These are phyloP conservation scores for Dasyprocta punctata DNA, from an alignment of 2,113 vertebrate species.

Conservation along the genomic window DNA sequence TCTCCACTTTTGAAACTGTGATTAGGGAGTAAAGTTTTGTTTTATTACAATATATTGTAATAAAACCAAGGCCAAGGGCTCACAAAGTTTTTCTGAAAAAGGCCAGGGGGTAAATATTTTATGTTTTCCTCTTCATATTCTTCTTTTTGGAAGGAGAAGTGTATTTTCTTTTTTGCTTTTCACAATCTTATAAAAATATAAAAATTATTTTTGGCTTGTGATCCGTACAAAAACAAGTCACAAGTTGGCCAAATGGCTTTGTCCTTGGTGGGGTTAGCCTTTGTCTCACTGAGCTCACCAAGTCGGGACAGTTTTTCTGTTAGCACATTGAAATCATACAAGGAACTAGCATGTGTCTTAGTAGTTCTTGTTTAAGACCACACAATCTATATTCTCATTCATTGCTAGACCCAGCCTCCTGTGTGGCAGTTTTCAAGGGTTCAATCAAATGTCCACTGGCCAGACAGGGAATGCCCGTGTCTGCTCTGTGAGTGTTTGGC, in stretches of 20 bases:
- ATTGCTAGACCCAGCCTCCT: neutral
- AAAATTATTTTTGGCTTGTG: neutral
- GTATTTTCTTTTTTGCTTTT: neutral
- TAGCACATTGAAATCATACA: neutral
- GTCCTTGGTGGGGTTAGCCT: neutral
- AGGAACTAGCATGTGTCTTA: neutral
- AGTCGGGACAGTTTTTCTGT: neutral
- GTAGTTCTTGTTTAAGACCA: constrained; percentile 42
- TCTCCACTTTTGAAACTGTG: neutral
- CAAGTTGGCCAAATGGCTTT: neutral
- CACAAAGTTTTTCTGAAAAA: neutral
- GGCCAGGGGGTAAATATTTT: neutral
- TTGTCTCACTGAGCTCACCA: neutral
- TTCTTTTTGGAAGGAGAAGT: neutral
- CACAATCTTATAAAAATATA: neutral
- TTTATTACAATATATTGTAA: neutral
- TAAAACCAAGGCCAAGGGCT: neutral
- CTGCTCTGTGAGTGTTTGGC: neutral
- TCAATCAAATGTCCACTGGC: neutral
- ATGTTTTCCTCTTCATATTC: neutral
- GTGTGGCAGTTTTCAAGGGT: neutral
- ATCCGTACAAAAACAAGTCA: neutral
- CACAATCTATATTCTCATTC: neutral
- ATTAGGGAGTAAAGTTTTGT: neutral
- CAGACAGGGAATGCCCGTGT: neutral